Base-by-base conservation (phyloP, 1,140 invertebrate species). In the Drosophila athabasca region DNA sequence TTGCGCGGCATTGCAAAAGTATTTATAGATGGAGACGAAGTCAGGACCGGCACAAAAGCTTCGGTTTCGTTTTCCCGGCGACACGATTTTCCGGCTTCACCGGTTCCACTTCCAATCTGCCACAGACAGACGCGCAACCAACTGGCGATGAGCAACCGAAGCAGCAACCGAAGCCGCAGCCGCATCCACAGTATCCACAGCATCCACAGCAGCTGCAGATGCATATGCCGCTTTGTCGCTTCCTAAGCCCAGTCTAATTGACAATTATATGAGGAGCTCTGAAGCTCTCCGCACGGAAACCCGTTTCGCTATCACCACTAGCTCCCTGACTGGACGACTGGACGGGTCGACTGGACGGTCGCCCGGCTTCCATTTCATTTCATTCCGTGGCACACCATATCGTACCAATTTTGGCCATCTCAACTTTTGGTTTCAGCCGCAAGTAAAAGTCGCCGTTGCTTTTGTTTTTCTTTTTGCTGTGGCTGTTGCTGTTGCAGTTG, bases 21-120 rank as follows among this genome's bases (percentile, higher is more conserved):
- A 88, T 88, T 88, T 88, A 88, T 88, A 88, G 83, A 73, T 62
- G 54, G 62, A 82, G 76, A 78, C 79, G 83, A 88, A 76, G 77
- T 75, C 59, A 43, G 50, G 79, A 76, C 83, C 70, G 66, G 60
- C 65, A 73, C 48, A 43, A 39, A 39, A 46, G 64, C 66, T 35
- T 43, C 58, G 53, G 57, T 48, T 75, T 62, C 70, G 83, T 82
- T 87, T 87, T 87, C 83, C 82, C 78, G 82, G 62, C 74, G 79
- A 88, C 83, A 88, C 83, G 83, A 88, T 88, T 88, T 88, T 88
- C 83, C 83, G 76, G 83, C 84, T 77, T 62, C 68, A 89, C 83
- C 77, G 83, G 72, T 75, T 80, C 66, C 66, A 62, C 64, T 69
- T 76, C 64, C 72, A 67, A 61, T 57, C 54, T 65, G 9, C 44